Evolutionary conservation across 2,797 vertebrate genomes (phyloP).

Genomic region (Natrix natrix): DNA sequence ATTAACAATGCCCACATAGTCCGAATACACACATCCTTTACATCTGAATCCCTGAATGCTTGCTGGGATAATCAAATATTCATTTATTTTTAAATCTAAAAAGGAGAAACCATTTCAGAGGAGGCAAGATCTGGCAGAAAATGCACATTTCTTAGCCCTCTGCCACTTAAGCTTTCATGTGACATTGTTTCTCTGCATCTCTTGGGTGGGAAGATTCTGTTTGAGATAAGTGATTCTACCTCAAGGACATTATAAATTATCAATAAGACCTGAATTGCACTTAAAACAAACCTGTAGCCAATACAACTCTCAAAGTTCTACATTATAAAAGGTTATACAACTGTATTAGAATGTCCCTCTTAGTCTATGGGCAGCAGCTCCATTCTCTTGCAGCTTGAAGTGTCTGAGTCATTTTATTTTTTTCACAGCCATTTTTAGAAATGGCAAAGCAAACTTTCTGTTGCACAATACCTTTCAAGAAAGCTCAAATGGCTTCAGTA

Average conservation of each 20-base stretch:
- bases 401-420: background rate
- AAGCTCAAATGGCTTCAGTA: background rate
- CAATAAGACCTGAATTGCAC: background rate
- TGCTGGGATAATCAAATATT: background rate
- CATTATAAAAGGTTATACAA: background rate
- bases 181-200: background rate
- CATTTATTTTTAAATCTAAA: background rate
- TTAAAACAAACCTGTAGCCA: background rate
- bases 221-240: background rate
- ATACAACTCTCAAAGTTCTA: background rate
- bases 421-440: background rate
- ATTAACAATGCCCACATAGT: background rate
- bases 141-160: background rate
- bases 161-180: background rate
- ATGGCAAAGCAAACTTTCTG: background rate
- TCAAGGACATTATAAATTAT: background rate
- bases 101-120: background rate
- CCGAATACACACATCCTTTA: background rate
- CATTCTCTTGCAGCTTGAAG: background rate
- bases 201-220: background rate
- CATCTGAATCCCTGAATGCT: background rate
- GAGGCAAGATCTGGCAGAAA: background rate
- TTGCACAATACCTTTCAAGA: background rate
- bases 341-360: background rate
- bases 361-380: background rate